A percentile compares a stretch with the other conserved stretches of the same genome.
These are phyloP conservation scores for Sardina pilchardus DNA, from an alignment of 2,113 vertebrate species.

Conservation along the genomic window DNA sequence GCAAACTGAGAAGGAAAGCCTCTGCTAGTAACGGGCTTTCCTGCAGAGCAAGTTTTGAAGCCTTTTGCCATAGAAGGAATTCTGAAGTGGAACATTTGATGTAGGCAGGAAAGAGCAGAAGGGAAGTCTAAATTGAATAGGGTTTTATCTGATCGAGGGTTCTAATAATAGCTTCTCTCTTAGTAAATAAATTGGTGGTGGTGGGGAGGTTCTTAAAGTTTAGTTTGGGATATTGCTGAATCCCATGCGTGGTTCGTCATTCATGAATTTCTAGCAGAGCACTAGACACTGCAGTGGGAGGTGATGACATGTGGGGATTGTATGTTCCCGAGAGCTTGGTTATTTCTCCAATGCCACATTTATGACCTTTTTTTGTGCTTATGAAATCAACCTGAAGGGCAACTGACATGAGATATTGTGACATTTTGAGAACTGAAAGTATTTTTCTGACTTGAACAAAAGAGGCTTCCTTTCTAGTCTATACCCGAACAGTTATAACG, in stretches of 20 bases:
- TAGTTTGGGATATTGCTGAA: neutral
- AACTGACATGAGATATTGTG: neutral
- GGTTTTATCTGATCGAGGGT: neutral
- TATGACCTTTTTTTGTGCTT: no score
- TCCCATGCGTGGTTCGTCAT: slow-evolving; percentile 32
- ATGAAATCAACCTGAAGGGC: no score
- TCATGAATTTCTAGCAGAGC: slow-evolving; percentile 30
- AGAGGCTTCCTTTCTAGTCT: neutral
- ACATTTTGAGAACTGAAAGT: neutral
- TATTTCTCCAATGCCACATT: slow-evolving; percentile 27
- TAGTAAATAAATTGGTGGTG: neutral
- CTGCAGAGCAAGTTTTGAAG: neutral
- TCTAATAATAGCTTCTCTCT: neutral
- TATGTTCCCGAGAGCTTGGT: neutral
- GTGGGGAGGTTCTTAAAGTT: neutral
- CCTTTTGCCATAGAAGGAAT: neutral
- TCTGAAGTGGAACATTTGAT: neutral
- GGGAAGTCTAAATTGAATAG: no score
- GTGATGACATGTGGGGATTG: slow-evolving; percentile 17
- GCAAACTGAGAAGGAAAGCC: neutral
- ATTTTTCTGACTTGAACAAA: neutral
- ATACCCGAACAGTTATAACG: neutral
- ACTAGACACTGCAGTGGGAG: slow-evolving; percentile 39
- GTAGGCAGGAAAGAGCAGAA: neutral
- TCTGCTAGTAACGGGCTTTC: neutral